phyloP scores from a whole-genome alignment of 2,113 vertebrate species.

The Anas platyrhynchos region DNA sequence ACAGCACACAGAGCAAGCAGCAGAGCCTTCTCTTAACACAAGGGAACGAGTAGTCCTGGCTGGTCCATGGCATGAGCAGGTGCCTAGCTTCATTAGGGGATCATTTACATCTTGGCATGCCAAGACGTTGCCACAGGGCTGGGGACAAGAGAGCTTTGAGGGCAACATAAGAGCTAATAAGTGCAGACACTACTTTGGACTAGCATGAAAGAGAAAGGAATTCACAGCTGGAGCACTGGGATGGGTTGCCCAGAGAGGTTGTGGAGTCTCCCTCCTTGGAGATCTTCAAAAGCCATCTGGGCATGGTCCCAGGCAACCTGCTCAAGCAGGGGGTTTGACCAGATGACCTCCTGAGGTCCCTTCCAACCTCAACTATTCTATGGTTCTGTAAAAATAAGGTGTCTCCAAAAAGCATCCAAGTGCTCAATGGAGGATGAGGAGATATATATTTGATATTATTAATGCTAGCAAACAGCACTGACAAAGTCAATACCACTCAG shows the following conservation, averaged over 20 bases:
- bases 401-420: neutral
- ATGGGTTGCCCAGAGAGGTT: neutral
- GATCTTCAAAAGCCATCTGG: too few relatives aligned
- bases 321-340: too few relatives aligned
- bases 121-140: accelerated
- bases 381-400: neutral
- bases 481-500: neutral
- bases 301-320: too few relatives aligned
- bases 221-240: neutral
- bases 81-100: neutral
- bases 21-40: neutral
- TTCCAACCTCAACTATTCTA: too few relatives aligned
- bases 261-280: too few relatives aligned
- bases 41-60: neutral
- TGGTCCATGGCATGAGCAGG: neutral
- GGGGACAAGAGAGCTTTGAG: neutral
- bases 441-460: neutral
- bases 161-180: neutral
- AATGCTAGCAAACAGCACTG: neutral
- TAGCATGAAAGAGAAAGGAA: neutral
- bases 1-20: neutral
- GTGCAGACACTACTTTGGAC: neutral
- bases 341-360: too few relatives aligned
- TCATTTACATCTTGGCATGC: neutral
- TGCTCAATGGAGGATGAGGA: neutral